Percentiles rank a stretch among this genome's conserved stretches.
Evolutionary conservation across 2,888 invertebrate genomes (phyloP).

Genomic region (Sarcophaga caerulescens): DNA sequence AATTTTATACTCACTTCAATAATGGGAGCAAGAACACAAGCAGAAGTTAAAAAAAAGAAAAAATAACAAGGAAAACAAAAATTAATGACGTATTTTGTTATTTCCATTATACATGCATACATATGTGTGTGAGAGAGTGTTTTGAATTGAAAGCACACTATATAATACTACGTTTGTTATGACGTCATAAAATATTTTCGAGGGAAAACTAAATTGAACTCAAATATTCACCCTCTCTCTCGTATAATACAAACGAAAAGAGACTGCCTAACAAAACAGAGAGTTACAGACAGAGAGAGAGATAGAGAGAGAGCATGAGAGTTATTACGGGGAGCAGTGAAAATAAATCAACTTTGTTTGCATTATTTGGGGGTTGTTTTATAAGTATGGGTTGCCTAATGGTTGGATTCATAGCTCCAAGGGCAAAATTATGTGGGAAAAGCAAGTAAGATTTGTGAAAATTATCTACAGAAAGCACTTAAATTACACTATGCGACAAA

Average conservation of each 20-base stretch:
- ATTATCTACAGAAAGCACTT: no score
- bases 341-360: neutral
- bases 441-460: no score
- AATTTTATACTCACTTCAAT: neutral
- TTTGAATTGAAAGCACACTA: neutral
- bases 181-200: constrained; percentile 62
- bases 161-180: constrained; percentile 7
- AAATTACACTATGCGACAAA: no score
- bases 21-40: neutral
- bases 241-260: neutral
- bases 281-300: no score
- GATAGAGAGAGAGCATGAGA: neutral
- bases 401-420: no score
- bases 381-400: neutral
- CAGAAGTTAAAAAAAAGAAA: neutral
- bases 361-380: neutral
- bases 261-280: neutral
- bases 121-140: no score
- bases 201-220: constrained; percentile 25
- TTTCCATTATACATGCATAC: constrained; percentile 7
- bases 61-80: neutral
- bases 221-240: neutral
- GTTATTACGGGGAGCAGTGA: neutral
- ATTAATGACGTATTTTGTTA: constrained; percentile 62
- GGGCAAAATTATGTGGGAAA: no score